These are phyloP conservation scores for Corvus cornix DNA, from an alignment of 2,113 vertebrate species.

Conservation along the genomic window DNA sequence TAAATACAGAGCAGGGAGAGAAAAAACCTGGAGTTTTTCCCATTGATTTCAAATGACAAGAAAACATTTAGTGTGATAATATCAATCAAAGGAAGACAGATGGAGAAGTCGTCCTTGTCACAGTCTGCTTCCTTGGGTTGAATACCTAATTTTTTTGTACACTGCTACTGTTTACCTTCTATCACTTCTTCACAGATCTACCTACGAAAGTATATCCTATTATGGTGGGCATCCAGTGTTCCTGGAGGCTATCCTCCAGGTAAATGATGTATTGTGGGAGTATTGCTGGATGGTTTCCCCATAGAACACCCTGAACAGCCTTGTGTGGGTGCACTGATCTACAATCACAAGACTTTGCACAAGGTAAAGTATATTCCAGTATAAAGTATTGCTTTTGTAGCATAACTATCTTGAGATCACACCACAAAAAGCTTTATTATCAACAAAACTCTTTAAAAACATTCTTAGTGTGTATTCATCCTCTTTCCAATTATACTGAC, in stretches of 20 bases:
- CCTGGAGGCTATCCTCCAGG: not conserved
- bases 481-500: not conserved
- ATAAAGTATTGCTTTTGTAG: not conserved
- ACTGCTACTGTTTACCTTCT: not conserved
- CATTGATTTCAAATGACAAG: not conserved
- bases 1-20: not conserved
- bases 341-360: not conserved
- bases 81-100: not conserved
- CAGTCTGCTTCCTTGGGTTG: not conserved
- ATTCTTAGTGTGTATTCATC: not conserved
- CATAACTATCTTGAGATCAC: not conserved
- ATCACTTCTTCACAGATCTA: not conserved
- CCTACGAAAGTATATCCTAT: not conserved
- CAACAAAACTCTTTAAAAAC: not conserved
- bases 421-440: not conserved
- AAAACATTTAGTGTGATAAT: not conserved
- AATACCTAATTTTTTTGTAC: not conserved
- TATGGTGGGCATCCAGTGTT: not conserved
- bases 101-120: not conserved
- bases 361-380: not conserved
- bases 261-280: not conserved
- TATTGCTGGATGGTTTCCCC: not conserved
- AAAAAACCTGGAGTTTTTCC: not conserved
- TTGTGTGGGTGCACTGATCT: not conserved
- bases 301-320: not conserved